Evolutionary conservation across 2,113 vertebrate genomes (phyloP).

Genomic region (Sturnus vulgaris): DNA sequence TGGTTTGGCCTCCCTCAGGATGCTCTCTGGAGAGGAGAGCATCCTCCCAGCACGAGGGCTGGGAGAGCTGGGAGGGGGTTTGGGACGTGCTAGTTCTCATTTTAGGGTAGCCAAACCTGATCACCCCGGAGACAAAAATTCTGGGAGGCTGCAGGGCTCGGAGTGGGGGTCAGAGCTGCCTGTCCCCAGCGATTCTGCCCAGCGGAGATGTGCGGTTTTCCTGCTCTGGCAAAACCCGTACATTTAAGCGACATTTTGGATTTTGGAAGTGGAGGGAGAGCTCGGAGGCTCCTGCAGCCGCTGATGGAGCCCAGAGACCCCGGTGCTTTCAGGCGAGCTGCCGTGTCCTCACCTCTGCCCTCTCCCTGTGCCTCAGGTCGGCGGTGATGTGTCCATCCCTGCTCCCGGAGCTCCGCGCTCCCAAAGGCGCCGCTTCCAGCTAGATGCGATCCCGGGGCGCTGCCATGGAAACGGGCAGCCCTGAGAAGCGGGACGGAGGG

Average conservation of each 20-base stretch:
- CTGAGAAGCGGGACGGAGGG: slow-evolving; percentile 52
- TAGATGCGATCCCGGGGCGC: not conserved
- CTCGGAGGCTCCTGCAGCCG: not conserved
- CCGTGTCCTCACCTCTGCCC: not conserved
- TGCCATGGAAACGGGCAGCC: slow-evolving; percentile 77
- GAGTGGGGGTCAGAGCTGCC: accelerated
- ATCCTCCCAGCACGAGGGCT: too few relatives aligned
- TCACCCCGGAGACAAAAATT: not conserved
- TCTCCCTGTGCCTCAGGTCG: slow-evolving; percentile 46
- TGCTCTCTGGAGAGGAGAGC: not conserved
- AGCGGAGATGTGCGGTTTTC: accelerated
- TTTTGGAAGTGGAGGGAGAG: not conserved
- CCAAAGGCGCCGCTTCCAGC: not conserved
- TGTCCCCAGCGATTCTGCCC: not conserved
- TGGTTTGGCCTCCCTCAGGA: not conserved
- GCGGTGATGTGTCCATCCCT: slow-evolving; percentile 2
- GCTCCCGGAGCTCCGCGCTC: not conserved
- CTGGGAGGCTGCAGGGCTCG: not conserved
- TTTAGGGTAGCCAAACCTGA: accelerated
- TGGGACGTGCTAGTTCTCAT: not conserved
- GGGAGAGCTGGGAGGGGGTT: not conserved
- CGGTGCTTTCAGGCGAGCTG: not conserved
- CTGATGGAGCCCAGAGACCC: not conserved
- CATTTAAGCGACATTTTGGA: accelerated
- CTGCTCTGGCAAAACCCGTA: too few relatives aligned